These are phyloP conservation scores for Helostoma temminkii DNA, from an alignment of 2,797 vertebrate genomes.

Conservation along the genomic window DNA sequence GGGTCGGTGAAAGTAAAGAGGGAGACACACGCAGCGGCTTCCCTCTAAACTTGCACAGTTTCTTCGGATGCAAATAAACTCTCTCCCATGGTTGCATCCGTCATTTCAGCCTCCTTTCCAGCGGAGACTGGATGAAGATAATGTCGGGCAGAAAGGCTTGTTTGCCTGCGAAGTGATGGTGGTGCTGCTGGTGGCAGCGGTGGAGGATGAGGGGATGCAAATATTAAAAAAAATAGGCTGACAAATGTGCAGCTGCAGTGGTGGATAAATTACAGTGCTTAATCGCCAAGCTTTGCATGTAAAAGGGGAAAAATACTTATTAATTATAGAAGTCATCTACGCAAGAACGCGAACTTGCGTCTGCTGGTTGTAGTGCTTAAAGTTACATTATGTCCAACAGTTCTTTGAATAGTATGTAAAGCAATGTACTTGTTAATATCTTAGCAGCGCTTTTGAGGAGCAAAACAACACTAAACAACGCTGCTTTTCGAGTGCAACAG, in stretches of 20 bases:
- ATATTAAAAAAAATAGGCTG: constrained; percentile 42
- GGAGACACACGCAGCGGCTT: constrained; percentile 81
- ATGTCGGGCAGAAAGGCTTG: constrained; percentile 79
- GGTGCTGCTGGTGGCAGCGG: constrained; percentile 72
- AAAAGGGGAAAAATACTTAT: constrained; percentile 9
- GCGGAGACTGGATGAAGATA: constrained; percentile 79
- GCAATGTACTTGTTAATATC: neutral
- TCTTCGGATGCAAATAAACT: constrained; percentile 72
- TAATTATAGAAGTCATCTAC: neutral
- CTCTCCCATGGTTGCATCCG: constrained; percentile 76
- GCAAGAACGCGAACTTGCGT: constrained; percentile 20
- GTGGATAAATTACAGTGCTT: constrained; percentile 5
- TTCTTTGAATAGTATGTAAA: constrained; percentile 23
- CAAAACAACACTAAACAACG: neutral
- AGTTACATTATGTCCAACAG: constrained; percentile 28
- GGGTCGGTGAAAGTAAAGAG: constrained; percentile 82
- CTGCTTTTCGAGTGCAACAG: neutral
- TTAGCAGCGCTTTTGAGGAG: constrained; percentile 1
- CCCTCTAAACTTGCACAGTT: constrained; percentile 79
- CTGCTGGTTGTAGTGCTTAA: constrained; percentile 14
- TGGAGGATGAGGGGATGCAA: constrained; percentile 60
- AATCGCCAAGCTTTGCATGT: neutral
- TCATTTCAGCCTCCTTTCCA: constrained; percentile 79
- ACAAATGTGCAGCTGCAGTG: constrained; percentile 36
- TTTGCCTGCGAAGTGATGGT: constrained; percentile 79